phyloP scores from a whole-genome alignment of 2,113 vertebrate species.

The Alaudala cheleensis region DNA sequence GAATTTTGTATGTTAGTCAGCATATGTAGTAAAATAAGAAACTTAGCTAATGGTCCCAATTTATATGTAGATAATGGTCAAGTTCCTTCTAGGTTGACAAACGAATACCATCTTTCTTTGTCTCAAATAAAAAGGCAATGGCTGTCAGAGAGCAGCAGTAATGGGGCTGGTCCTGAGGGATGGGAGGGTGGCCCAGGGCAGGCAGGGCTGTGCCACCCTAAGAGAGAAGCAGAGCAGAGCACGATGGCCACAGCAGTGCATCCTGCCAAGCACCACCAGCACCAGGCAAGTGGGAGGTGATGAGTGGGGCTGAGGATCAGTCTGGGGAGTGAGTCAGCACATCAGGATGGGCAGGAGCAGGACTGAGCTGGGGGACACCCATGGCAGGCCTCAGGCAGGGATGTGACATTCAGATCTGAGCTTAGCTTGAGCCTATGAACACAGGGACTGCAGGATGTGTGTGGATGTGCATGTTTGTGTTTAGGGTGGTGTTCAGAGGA shows the following conservation, averaged over 20 bases:
- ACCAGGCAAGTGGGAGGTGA: rapidly evolving
- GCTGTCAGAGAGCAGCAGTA: not conserved
- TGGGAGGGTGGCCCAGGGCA: not conserved
- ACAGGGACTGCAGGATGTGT: rapidly evolving
- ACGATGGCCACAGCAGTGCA: rapidly evolving
- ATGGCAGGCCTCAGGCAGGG: not conserved
- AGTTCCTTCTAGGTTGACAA: not conserved
- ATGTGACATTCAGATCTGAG: not conserved
- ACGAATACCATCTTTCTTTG: not conserved
- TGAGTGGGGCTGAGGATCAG: rapidly evolving
- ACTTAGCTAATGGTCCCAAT: no score
- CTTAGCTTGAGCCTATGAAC: not conserved
- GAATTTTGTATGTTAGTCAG: not conserved
- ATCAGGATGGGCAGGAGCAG: not conserved
- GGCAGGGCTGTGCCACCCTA: rapidly evolving
- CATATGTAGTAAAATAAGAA: not conserved
- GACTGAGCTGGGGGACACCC: rapidly evolving
- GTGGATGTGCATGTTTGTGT: not conserved
- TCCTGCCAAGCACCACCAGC: not conserved
- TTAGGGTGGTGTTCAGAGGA: rapidly evolving
- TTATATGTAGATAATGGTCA: not conserved
- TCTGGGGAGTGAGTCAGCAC: not conserved
- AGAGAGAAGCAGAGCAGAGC: not conserved
- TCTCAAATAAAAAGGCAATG: not conserved
- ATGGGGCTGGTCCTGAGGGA: not conserved